Percentiles rank a stretch among this genome's conserved stretches.
Conservation (phyloP, 2,797 vertebrate genomes). For the Phyllotis vaccarum region DNA sequence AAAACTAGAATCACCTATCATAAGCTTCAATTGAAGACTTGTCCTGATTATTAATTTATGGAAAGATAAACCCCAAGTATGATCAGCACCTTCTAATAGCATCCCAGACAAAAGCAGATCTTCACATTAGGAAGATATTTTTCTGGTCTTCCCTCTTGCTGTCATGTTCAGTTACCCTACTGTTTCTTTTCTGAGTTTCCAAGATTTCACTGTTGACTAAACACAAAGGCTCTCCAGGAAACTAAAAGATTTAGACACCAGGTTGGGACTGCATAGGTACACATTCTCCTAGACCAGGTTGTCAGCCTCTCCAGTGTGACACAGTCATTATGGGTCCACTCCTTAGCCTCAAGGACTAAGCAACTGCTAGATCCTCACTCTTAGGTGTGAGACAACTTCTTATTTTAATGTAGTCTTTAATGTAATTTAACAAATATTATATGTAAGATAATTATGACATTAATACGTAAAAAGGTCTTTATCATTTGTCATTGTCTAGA, state of each 20-base stretch:
- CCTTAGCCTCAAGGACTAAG: too few relatives aligned
- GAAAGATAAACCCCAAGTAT: not conserved
- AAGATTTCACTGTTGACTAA: not conserved
- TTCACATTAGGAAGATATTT: not conserved
- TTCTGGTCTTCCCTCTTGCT: too few relatives aligned
- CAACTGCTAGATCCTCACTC: not conserved
- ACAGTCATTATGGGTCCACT: too few relatives aligned
- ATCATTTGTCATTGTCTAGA: not conserved
- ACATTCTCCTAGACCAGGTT: not conserved
- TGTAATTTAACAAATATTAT: not conserved
- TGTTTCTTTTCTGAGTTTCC: not conserved
- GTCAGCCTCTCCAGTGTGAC: not conserved
- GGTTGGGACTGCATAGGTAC: not conserved
- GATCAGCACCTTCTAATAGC: not conserved
- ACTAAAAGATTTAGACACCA: not conserved
- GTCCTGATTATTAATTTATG: not conserved
- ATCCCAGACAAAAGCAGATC: not conserved
- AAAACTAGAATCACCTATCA: not conserved
- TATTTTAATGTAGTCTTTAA: not conserved
- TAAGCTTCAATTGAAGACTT: not conserved
- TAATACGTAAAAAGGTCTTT: not conserved
- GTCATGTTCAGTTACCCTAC: not conserved
- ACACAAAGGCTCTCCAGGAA: not conserved
- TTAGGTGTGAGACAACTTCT: not conserved
- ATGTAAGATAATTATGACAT: not conserved